Evolutionary conservation across 2,797 vertebrate species (phyloP).

Genomic region (Lophura swinhoii): DNA sequence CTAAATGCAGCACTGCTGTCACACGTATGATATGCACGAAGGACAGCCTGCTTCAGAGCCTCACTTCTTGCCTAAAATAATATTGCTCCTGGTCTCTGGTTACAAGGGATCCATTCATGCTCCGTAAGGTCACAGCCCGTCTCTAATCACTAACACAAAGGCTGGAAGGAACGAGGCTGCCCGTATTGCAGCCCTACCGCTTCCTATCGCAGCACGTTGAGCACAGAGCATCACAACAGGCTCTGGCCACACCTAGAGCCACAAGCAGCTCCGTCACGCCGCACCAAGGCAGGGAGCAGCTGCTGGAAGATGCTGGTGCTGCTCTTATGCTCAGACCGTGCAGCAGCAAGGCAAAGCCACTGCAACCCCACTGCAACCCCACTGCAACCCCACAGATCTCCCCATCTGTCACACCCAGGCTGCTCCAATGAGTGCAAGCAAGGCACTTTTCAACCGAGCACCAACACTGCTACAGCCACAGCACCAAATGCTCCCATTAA

Average conservation of each 20-base stretch:
- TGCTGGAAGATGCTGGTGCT: not conserved
- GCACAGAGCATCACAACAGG: not conserved
- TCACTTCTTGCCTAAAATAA: slow-evolving; percentile 42
- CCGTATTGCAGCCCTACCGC: not conserved
- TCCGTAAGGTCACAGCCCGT: not conserved
- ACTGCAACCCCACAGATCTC: too few relatives aligned
- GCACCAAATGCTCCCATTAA: accelerated
- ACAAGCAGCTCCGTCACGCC: not conserved
- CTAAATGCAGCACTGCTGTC: slow-evolving; percentile 68
- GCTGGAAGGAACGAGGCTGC: not conserved
- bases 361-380: not conserved
- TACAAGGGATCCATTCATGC: not conserved
- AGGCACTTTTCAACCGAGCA: not conserved
- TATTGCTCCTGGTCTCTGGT: not conserved
- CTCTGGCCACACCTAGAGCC: slow-evolving; percentile 16
- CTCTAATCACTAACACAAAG: not conserved
- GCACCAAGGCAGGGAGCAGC: not conserved
- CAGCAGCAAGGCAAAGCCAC: not conserved
- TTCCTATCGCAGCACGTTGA: not conserved
- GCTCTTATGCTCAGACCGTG: not conserved
- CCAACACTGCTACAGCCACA: not conserved
- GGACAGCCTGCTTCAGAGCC: not conserved
- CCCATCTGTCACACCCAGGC: too few relatives aligned
- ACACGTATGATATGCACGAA: not conserved
- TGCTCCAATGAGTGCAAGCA: accelerated